Conservation (phyloP, 1,140 invertebrate species). For the Drosophila watanabei region DNA sequence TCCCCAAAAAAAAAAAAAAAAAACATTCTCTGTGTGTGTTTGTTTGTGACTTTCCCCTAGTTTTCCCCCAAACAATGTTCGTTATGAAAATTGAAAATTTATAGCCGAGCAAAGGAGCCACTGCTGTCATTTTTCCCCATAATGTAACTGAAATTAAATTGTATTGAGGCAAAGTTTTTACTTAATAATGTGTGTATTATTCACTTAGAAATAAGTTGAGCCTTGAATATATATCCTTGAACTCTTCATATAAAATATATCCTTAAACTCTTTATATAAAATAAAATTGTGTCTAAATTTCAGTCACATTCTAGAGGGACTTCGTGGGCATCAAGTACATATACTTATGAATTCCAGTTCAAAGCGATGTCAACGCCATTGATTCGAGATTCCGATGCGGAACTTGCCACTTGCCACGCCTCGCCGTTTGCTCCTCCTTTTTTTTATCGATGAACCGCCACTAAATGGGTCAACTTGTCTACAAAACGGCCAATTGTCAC, state of each 20-base stretch:
- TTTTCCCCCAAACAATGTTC: conserved; percentile 39
- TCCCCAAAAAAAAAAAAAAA: not conserved
- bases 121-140: conserved; percentile 21
- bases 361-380: conserved; percentile 41
- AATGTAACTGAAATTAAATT: conserved; percentile 65
- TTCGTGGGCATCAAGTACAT: not conserved
- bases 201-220: not conserved
- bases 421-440: not conserved
- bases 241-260: not conserved
- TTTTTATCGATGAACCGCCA: not conserved
- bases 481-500: conserved; percentile 73
- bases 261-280: not conserved
- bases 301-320: not conserved
- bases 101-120: conserved; percentile 14
- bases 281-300: not conserved
- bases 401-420: conserved; percentile 51
- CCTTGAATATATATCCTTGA: not conserved
- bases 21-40: not conserved
- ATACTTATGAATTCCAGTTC: conserved; percentile 30
- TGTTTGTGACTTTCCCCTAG: conserved; percentile 10
- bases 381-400: conserved; percentile 42
- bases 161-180: conserved; percentile 53
- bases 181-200: not conserved
- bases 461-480: conserved; percentile 79
- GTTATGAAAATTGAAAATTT: conserved; percentile 77